A percentile compares a stretch with the other conserved stretches of the same genome.
Evolutionary conservation across 2,797 vertebrate genomes (phyloP).

Genomic region (Notamacropus eugenii): DNA sequence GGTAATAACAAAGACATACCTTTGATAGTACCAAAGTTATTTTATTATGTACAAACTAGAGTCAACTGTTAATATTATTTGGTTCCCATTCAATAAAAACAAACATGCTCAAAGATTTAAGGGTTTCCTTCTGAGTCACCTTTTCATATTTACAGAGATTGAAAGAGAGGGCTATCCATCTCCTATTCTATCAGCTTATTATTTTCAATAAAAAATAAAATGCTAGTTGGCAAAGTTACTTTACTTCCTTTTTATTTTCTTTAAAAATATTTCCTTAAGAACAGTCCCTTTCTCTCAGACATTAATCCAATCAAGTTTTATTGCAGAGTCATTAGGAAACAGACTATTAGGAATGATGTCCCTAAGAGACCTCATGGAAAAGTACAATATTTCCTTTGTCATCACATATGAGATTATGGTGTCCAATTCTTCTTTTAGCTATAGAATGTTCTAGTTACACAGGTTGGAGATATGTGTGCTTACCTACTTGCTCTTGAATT

Average conservation of each 20-base stretch:
- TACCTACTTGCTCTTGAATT: background rate
- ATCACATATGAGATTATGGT: background rate
- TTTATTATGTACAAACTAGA: slow-evolving; percentile 46
- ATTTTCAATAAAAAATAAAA: slow-evolving; percentile 33
- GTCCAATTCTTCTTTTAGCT: background rate
- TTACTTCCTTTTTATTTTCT: slow-evolving; percentile 34
- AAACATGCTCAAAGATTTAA: slow-evolving; percentile 75
- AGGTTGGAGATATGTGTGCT: background rate
- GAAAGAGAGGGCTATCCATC: background rate
- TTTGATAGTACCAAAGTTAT: slow-evolving; percentile 4
- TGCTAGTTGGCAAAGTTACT: slow-evolving; percentile 21
- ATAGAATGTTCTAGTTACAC: background rate
- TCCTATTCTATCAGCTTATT: slow-evolving; percentile 21
- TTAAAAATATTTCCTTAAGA: slow-evolving; percentile 38
- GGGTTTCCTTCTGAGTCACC: slow-evolving; percentile 57
- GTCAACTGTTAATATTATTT: slow-evolving; percentile 78
- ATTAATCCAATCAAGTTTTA: slow-evolving; percentile 6
- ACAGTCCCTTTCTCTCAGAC: background rate
- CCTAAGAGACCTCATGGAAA: background rate
- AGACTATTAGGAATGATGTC: background rate
- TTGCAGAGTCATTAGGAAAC: background rate
- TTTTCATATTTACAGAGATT: slow-evolving; percentile 71
- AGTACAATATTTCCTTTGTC: background rate
- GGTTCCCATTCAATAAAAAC: slow-evolving; percentile 74
- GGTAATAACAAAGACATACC: background rate